Conservation (phyloP, 2,888 invertebrate genomes). For the Hirtodrosophila alboralis region DNA sequence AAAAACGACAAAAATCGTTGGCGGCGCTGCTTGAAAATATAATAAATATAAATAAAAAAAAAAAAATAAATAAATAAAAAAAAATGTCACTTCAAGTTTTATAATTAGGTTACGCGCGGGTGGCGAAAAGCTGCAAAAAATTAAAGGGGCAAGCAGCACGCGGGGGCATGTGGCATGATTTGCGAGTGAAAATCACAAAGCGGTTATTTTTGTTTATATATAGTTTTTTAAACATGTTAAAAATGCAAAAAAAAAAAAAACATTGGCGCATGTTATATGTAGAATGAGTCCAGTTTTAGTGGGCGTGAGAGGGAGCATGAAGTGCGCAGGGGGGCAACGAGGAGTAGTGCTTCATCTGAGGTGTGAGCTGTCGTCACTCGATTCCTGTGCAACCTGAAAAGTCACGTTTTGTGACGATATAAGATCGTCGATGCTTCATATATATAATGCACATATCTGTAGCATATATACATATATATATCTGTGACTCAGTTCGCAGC, state of each 20-base stretch:
- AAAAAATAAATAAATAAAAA: conserved; percentile 17
- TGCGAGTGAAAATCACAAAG: conserved; percentile 32
- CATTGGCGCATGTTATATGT: conserved; percentile 15
- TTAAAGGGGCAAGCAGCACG: not conserved
- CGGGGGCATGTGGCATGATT: conserved; percentile 17
- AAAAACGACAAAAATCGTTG: conserved; percentile 26
- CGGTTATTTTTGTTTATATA: not conserved
- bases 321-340: conserved; percentile 4
- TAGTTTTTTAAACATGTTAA: conserved; percentile 9
- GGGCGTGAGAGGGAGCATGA: not conserved
- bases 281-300: no score
- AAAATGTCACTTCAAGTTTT: conserved; percentile 62
- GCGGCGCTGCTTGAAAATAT: conserved; percentile 27
- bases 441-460: conserved; percentile 5
- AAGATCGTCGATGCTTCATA: conserved; percentile 26
- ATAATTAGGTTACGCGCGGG: conserved; percentile 76
- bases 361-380: conserved; percentile 7
- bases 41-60: conserved; percentile 38
- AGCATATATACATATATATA: not conserved
- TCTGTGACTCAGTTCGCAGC: conserved; percentile 34
- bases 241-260: conserved; percentile 11
- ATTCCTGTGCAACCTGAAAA: conserved; percentile 18
- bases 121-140: conserved; percentile 54
- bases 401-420: conserved; percentile 58
- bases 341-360: conserved; percentile 5